Conservation (phyloP, 2,888 invertebrate genomes). For the Hydriomena furcata region DNA sequence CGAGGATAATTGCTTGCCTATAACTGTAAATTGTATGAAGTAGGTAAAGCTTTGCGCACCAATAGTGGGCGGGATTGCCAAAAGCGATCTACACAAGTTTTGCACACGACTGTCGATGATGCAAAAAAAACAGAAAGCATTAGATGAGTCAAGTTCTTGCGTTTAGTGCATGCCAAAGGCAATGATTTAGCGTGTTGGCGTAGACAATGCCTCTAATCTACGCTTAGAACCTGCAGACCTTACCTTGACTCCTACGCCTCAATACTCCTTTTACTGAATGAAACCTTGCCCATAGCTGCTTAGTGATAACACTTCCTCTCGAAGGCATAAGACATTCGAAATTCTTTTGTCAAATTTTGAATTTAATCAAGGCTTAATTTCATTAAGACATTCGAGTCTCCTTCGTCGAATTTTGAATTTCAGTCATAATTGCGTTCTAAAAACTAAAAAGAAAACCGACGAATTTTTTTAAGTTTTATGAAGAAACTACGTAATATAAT, state of each 20-base stretch:
- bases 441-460: too few species aligned
- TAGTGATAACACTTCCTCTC: conserved; percentile 36
- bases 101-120: conserved; percentile 43
- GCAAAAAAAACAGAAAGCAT: conserved; percentile 49
- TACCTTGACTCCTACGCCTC: conserved; percentile 81
- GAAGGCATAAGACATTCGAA: not conserved
- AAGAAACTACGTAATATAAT: too few species aligned
- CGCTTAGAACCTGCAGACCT: conserved; percentile 75
- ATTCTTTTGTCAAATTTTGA: too few species aligned
- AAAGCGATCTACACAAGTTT: conserved; percentile 46
- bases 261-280: conserved; percentile 67
- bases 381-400: too few species aligned
- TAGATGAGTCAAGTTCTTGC: conserved; percentile 41
- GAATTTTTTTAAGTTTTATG: too few species aligned
- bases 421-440: too few species aligned
- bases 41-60: conserved; percentile 32
- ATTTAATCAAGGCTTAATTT: too few species aligned
- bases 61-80: conserved; percentile 49
- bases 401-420: too few species aligned
- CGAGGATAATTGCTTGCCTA: conserved; percentile 35
- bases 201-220: conserved; percentile 71
- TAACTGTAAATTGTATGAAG: conserved; percentile 39
- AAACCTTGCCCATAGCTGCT: conserved; percentile 57
- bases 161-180: conserved; percentile 35
- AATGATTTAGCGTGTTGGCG: conserved; percentile 73